A percentile compares a stretch with the other conserved stretches of the same genome.
phyloP scores from a whole-genome alignment of 2,888 invertebrate genomes.

The Macropis europaea region DNA sequence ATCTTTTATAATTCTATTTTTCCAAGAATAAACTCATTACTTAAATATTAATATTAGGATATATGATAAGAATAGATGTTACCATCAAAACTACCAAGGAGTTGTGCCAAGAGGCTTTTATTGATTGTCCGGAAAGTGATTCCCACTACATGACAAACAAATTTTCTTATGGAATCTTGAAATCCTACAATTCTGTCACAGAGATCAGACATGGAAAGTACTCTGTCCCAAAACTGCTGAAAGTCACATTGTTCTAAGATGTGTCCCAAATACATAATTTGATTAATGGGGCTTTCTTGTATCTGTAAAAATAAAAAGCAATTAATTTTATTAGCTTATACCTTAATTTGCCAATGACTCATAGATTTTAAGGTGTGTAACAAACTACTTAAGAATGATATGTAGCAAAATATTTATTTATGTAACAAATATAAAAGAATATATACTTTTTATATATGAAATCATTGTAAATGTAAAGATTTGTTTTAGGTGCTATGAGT shows the following conservation, averaged over 20 bases:
- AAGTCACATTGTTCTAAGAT: constrained; percentile 97
- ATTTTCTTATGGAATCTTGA: constrained; percentile 96
- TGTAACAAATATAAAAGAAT: constrained; percentile 1
- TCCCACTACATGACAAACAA: constrained; percentile 97
- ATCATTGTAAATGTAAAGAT: neutral
- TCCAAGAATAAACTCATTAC: no score
- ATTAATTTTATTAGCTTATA: neutral
- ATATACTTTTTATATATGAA: constrained; percentile 6
- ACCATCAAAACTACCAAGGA: constrained; percentile 96
- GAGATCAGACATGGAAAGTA: constrained; percentile 87
- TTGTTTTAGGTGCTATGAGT: neutral
- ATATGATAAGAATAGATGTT: constrained; percentile 30
- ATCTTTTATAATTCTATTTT: neutral
- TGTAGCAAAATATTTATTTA: neutral
- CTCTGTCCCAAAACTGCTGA: constrained; percentile 92
- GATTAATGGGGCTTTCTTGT: constrained; percentile 91
- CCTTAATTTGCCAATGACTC: no score
- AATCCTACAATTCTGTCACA: constrained; percentile 92
- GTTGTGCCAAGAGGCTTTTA: constrained; percentile 88
- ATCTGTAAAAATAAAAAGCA: constrained; percentile 81
- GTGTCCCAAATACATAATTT: constrained; percentile 94
- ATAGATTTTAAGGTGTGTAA: no score
- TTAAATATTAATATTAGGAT: neutral
- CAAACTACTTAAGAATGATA: neutral
- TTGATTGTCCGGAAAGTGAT: constrained; percentile 98